Base-by-base conservation (phyloP, 2,113 vertebrate genomes). In the Zingel zingel region DNA sequence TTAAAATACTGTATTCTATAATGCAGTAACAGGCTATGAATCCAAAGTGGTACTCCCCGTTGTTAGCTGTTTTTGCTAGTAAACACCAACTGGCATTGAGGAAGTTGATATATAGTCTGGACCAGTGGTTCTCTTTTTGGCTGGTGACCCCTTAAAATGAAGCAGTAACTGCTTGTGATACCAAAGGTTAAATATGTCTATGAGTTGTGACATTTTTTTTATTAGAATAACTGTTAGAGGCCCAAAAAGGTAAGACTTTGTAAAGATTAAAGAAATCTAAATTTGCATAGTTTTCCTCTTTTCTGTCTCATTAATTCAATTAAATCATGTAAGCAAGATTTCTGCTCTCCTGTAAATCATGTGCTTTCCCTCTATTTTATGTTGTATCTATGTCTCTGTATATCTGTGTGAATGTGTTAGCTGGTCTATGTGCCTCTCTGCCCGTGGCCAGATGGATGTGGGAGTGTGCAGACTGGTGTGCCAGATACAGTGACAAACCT, bases 391-490 rank as follows among this genome's bases (percentile, higher is more conserved):
- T 56, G 23, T 78, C 66, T 77, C 15, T 54, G 45, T 62, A 50
- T 33, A 43, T 75, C 71, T 75, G 48, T 36, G 65, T 84, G 48
- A 81, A 77, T 76, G 61, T 56, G 53, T 50, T 75, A 36, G 7
- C 65, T 59, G n/a, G 61, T 80, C 21, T 76, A 9, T 69, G 59
- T 74, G 71, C 23, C 71, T 85, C 66, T 79, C 23, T 68, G 76
- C 70, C 63, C 19, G 64, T 25, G 58, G 33, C 86, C 93, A 93
- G 93, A 92, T 93, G 93, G 90, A 81, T 83, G 91, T 93, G 89
- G 90, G 89, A 88, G 89, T 85, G 56, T 62, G 77, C 86, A 82
- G 77, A 25, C 76, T 73, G 53, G 16, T 63, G 68, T 76, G 76
- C 69, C 79, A 68, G 83, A 58, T 74, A 89, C 81, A 65, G 69